phyloP scores from a whole-genome alignment of 2,888 invertebrate species.

The Deilephila elpenor region DNA sequence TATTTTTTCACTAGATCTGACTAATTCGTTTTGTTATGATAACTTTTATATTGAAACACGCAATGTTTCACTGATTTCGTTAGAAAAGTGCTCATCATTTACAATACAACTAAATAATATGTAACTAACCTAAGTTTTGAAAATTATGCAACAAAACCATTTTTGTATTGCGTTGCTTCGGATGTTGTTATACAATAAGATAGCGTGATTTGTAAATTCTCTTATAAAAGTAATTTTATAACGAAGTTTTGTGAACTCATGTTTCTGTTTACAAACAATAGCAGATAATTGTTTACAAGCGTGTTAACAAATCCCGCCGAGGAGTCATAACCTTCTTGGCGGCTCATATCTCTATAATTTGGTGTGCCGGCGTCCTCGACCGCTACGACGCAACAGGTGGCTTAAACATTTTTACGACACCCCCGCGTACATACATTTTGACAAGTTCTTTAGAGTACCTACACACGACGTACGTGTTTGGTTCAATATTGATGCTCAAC shows the following conservation, averaged over 20 bases:
- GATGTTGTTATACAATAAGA: too few species aligned
- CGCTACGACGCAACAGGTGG: slow-evolving; percentile 44
- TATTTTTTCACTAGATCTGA: slow-evolving; percentile 48
- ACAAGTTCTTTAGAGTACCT: background rate
- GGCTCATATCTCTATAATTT: background rate
- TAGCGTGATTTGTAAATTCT: too few species aligned
- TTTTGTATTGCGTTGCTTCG: too few species aligned
- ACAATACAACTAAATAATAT: background rate
- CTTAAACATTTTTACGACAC: slow-evolving; percentile 38
- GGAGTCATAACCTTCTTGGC: background rate
- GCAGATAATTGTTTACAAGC: too few species aligned
- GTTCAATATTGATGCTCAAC: background rate
- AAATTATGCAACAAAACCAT: background rate
- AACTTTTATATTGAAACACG: background rate
- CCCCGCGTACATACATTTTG: slow-evolving; percentile 6
- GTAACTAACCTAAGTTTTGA: background rate
- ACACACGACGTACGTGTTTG: background rate
- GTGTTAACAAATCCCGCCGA: too few species aligned
- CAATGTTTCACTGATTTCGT: background rate
- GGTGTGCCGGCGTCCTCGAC: background rate
- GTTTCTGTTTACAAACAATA: too few species aligned
- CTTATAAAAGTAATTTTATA: too few species aligned
- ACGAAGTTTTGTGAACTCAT: too few species aligned
- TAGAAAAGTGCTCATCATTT: background rate
- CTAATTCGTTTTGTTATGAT: slow-evolving; percentile 41